phyloP scores from a whole-genome alignment of 2,888 invertebrate species.

The Gisinianus flammeolus region DNA sequence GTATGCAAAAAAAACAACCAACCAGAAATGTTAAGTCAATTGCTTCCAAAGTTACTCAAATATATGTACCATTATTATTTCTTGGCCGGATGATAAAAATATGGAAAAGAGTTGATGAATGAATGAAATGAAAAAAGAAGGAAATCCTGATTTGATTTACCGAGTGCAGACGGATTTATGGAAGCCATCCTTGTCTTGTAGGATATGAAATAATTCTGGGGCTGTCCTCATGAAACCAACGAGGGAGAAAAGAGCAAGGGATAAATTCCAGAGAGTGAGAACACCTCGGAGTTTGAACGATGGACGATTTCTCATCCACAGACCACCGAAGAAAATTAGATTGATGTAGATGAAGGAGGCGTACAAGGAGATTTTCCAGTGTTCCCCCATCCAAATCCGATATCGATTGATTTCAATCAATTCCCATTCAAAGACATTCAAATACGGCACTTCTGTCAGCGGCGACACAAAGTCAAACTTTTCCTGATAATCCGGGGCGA shows the following conservation, averaged over 20 bases:
- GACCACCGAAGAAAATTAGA: slow-evolving; percentile 89
- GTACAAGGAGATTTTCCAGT: slow-evolving; percentile 94
- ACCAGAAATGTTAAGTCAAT: too few species aligned
- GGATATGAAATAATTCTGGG: slow-evolving; percentile 88
- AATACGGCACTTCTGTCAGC: slow-evolving; percentile 27
- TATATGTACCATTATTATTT: too few species aligned
- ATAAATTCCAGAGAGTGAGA: slow-evolving; percentile 89
- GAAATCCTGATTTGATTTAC: slow-evolving; percentile 65
- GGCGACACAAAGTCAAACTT: background rate
- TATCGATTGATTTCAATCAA: slow-evolving; percentile 26
- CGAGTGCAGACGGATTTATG: slow-evolving; percentile 96
- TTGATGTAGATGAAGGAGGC: slow-evolving; percentile 88
- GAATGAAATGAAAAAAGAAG: background rate
- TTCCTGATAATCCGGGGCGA: background rate
- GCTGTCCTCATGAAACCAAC: slow-evolving; percentile 90
- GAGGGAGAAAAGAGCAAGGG: slow-evolving; percentile 91
- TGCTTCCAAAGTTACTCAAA: too few species aligned
- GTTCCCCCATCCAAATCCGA: slow-evolving; percentile 83
- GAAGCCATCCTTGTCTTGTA: slow-evolving; percentile 81
- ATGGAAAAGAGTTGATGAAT: background rate
- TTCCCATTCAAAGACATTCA: slow-evolving; percentile 33
- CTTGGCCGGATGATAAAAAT: too few species aligned
- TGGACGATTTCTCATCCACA: slow-evolving; percentile 88
- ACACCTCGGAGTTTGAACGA: slow-evolving; percentile 86
- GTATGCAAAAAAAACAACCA: background rate